These are phyloP conservation scores for Acipenser oxyrinchus DNA, from an alignment of 2,797 vertebrate genomes.

Conservation along the genomic window DNA sequence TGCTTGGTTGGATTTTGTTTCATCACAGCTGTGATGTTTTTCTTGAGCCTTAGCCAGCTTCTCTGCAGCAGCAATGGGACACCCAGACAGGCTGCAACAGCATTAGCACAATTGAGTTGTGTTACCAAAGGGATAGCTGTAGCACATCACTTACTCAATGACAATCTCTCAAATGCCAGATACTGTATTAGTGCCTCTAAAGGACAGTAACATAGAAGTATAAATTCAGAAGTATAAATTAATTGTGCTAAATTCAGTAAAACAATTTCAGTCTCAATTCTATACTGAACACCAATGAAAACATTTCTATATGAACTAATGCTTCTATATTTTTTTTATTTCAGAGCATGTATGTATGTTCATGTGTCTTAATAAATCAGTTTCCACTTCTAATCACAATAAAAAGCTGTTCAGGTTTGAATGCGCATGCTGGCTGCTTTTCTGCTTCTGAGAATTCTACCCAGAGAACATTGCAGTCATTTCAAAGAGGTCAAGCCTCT, in stretches of 20 bases:
- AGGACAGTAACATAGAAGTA: background rate
- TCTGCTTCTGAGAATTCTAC: conserved; percentile 31
- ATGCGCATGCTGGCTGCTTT: conserved; percentile 36
- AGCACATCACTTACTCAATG: background rate
- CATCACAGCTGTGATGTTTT: conserved; percentile 90
- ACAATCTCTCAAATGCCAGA: conserved; percentile 1
- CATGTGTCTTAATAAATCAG: background rate
- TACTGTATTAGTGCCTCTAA: background rate
- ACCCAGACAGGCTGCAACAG: conserved; percentile 87
- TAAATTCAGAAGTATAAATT: no score
- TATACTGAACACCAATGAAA: no score
- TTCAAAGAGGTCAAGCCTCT: conserved; percentile 17
- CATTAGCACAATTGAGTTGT: conserved; percentile 46
- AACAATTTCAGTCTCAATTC: no score
- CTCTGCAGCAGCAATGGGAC: conserved; percentile 95
- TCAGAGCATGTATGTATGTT: no score
- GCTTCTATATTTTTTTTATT: no score
- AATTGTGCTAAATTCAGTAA: no score
- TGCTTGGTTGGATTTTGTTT: conserved; percentile 86
- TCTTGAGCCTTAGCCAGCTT: conserved; percentile 97
- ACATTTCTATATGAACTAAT: no score
- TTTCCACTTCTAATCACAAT: conserved; percentile 21
- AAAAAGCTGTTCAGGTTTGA: conserved; percentile 30
- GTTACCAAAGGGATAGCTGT: conserved; percentile 15
- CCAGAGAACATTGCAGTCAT: conserved; percentile 28